phyloP scores from a whole-genome alignment of 2,888 invertebrate species.

The Quadriops clusia region DNA sequence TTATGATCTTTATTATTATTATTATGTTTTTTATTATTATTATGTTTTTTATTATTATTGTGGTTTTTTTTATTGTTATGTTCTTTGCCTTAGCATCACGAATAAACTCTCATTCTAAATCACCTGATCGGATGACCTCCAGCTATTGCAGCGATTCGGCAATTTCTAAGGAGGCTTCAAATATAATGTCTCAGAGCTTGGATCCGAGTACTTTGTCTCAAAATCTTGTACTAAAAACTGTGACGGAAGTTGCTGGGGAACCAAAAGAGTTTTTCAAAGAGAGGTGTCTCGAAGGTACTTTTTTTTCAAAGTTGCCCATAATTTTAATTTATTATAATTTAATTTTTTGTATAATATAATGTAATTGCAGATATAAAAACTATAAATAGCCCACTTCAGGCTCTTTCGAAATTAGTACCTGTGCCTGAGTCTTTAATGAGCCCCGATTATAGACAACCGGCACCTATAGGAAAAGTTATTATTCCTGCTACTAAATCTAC shows the following conservation, averaged over 20 bases:
- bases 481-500: conserved; percentile 18
- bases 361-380: conserved; percentile 25
- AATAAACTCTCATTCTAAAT: conserved; percentile 39
- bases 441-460: conserved; percentile 52
- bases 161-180: conserved; percentile 24
- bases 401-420: conserved; percentile 77
- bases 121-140: conserved; percentile 62
- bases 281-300: conserved; percentile 24
- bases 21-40: conserved; percentile 1
- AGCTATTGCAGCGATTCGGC: conserved; percentile 51
- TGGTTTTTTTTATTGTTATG: conserved; percentile 3
- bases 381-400: conserved; percentile 54
- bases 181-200: conserved; percentile 50
- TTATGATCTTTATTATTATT: conserved; percentile 6
- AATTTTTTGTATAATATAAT: not conserved
- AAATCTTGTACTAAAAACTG: conserved; percentile 29
- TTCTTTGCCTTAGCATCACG: conserved; percentile 31
- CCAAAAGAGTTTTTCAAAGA: conserved; percentile 23
- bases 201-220: conserved; percentile 45
- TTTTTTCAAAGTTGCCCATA: conserved; percentile 2
- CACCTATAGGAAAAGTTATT: conserved; percentile 21
- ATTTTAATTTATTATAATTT: conserved; percentile 2
- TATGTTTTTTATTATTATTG: conserved; percentile 3
- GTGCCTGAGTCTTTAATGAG: conserved; percentile 82
- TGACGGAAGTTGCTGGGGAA: conserved; percentile 11